Evolutionary conservation across 92 coral and sea anemone genomes (phyloP), one percentile per base, ranked within the genome.

Genomic region (Pocillopora meandrina): DNA sequence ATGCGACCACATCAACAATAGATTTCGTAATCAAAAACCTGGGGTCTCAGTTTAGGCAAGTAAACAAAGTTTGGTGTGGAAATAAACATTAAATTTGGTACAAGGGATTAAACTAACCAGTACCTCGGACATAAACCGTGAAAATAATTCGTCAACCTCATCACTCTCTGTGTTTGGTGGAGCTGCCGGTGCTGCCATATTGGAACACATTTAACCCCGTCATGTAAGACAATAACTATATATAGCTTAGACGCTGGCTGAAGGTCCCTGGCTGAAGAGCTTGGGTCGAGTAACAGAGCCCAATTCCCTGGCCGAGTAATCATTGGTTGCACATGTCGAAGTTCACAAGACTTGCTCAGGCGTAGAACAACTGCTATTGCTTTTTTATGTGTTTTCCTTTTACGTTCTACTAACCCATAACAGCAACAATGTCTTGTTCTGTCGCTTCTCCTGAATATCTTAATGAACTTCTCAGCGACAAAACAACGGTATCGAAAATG

Each of bases 401-500:
- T 94, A 88, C 93, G 93, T 90, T 87, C 88, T 90, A 92, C 98
- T 94, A 94, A 94, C 98, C 98, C 95, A 76, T 92, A 94, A 86
- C 93, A 83, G 88, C 90, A 88, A 94, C 91, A 80, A 90, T 90
- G 93, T 89, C 95, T 89, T 90, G 84, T 90, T 92, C 93, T 94
- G 84, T 89, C 89, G 89, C 90, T 82, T 86, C 98, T 85, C 77
- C 95, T 88, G 99, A 97, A 89, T 97, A 97, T 85, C 99, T 97
- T 92, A 97, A 97, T 92, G 97, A 95, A 81, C 92, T 97, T 82
- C 97, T 97, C 83, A 95, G 95, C 87, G 99, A 97, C 92, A 97
- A 97, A 93, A 97, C 99, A 13, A 97, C 99, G 14, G 96, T 97
- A 63, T 89, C 97, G 82, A 97, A 97, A 93, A 97, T 97, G 99